phyloP scores from a whole-genome alignment of 92 coral and sea anemone species.

The Palythoa caribaeorum region DNA sequence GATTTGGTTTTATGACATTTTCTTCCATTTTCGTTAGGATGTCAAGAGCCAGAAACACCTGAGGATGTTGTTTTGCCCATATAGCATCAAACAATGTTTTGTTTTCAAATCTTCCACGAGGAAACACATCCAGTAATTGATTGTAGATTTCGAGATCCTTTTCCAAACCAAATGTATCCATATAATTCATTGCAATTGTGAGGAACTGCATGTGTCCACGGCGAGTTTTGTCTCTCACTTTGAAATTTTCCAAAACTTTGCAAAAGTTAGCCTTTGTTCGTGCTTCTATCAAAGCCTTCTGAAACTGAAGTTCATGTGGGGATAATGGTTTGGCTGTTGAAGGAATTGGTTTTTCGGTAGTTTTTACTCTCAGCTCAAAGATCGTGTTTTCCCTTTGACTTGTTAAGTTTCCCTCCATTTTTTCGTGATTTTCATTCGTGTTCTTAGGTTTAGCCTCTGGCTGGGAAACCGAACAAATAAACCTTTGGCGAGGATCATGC shows the following conservation, averaged over 20 bases:
- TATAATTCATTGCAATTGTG: constrained; percentile 75
- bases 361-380: too few species aligned
- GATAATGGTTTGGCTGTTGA: too few species aligned
- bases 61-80: constrained; percentile 97
- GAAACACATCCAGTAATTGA: constrained; percentile 82
- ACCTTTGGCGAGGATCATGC: too few species aligned
- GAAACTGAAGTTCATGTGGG: constrained; percentile 57
- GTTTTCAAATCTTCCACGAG: constrained; percentile 88
- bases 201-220: constrained; percentile 89
- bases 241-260: constrained; percentile 75
- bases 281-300: constrained; percentile 68
- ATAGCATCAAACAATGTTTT: constrained; percentile 95
- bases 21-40: constrained; percentile 96
- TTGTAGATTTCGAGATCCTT: constrained; percentile 87
- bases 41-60: constrained; percentile 90
- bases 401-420: too few species aligned
- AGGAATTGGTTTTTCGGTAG: too few species aligned
- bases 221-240: constrained; percentile 72
- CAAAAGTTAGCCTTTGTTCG: constrained; percentile 76
- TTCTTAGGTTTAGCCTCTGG: too few species aligned
- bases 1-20: constrained; percentile 83
- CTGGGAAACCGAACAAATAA: too few species aligned
- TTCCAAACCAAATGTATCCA: constrained; percentile 88
- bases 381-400: too few species aligned
- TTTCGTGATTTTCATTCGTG: too few species aligned